Percentiles rank a stretch among this genome's conserved stretches.
Evolutionary conservation across 2,797 vertebrate species (phyloP).

Genomic region (Paramormyrops hopkinsi): DNA sequence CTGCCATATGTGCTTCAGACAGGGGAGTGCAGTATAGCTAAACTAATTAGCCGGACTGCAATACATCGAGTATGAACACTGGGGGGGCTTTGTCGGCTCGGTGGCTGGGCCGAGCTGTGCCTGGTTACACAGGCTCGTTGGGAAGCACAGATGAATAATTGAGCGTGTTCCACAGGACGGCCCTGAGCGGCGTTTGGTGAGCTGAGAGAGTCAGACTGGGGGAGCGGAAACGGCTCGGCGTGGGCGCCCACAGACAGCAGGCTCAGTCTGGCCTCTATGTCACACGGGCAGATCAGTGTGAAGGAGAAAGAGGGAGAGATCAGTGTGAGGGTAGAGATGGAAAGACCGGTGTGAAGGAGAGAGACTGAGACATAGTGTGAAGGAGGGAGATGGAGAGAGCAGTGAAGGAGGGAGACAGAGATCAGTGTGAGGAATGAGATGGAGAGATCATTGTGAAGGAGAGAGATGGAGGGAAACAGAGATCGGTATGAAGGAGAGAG

Average conservation of each 20-base stretch:
- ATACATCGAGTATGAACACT: not conserved
- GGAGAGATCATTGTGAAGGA: not conserved
- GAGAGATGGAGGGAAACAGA: slow-evolving; percentile 6
- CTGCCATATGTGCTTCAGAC: not conserved
- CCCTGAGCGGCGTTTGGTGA: not conserved
- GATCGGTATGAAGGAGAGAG: not conserved
- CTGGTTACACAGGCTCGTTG: not conserved
- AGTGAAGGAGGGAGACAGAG: not conserved
- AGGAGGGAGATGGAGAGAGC: not conserved
- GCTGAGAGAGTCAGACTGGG: not conserved
- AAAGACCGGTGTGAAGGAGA: not conserved
- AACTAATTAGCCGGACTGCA: not conserved
- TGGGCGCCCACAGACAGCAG: not conserved
- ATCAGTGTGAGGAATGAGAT: not conserved
- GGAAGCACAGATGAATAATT: slow-evolving; percentile 10
- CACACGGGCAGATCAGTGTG: not conserved
- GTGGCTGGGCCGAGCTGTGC: not conserved
- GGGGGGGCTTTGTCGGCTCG: not conserved
- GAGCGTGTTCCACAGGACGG: not conserved
- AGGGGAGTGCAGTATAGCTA: not conserved
- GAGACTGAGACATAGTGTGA: not conserved
- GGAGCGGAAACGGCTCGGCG: not conserved
- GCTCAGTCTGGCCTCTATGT: not conserved
- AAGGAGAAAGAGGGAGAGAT: not conserved
- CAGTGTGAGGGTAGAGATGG: not conserved